A percentile compares a stretch with the other conserved stretches of the same genome.
These are phyloP conservation scores for Brachionus rubens DNA, from an alignment of 1,140 invertebrate genomes.

Conservation along the genomic window DNA sequence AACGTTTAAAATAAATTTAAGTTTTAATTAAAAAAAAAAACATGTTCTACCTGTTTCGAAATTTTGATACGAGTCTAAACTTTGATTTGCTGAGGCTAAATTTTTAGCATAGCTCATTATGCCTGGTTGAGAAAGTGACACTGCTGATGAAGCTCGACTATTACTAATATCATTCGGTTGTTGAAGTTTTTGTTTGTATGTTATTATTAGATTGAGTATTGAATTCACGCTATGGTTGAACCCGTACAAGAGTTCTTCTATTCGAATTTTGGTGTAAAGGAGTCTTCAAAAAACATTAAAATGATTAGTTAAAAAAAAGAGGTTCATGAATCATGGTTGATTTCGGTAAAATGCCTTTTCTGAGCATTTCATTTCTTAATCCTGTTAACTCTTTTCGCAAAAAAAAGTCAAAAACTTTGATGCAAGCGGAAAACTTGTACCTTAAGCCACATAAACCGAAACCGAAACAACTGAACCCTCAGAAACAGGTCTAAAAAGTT, in stretches of 20 bases:
- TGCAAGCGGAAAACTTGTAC: no score
- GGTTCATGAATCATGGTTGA: no score
- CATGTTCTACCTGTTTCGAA: constrained; percentile 22
- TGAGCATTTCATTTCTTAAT: no score
- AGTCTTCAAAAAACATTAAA: constrained; percentile 6
- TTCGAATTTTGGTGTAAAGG: constrained; percentile 43
- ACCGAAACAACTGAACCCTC: no score
- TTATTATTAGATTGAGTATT: constrained; percentile 19
- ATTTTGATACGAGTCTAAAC: background rate
- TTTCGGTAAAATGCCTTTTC: no score
- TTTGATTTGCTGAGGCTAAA: background rate
- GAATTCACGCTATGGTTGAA: constrained; percentile 40
- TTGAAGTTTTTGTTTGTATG: constrained; percentile 38
- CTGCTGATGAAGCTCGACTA: background rate
- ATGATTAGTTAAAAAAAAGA: no score
- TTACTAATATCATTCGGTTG: background rate
- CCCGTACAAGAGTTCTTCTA: constrained; percentile 26
- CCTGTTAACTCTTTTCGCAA: no score
- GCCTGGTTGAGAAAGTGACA: background rate
- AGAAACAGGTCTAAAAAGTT: no score
- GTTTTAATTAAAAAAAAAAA: background rate
- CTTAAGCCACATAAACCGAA: no score
- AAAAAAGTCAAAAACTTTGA: no score
- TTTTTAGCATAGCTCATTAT: constrained; percentile 10
- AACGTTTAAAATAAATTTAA: background rate